Evolutionary conservation across 1,140 invertebrate species (phyloP).

Genomic region (Philaenus spumarius): DNA sequence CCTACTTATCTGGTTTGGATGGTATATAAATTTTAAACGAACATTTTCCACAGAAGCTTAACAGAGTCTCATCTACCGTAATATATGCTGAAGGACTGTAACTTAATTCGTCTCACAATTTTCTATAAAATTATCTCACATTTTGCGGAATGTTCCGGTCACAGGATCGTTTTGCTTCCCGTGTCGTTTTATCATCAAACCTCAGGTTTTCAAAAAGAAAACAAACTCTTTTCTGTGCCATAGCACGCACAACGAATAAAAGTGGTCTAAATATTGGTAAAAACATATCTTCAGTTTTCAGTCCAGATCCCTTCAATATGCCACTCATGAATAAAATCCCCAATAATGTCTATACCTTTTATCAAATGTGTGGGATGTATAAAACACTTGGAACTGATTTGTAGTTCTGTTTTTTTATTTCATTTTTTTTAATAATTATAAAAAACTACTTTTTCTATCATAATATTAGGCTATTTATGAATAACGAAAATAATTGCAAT

Average conservation of each 20-base stretch:
- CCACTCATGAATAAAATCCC: background rate
- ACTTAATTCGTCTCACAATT: slow-evolving; percentile 29
- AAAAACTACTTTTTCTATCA: background rate
- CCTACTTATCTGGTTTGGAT: slow-evolving; percentile 36
- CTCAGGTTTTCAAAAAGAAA: slow-evolving; percentile 11
- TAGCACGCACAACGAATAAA: background rate
- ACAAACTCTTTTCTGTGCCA: background rate
- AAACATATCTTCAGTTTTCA: background rate
- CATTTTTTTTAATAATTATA: background rate
- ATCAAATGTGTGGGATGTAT: background rate
- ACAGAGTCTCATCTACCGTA: slow-evolving; percentile 35
- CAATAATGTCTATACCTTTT: background rate
- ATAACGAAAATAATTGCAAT: no score
- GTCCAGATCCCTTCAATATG: background rate
- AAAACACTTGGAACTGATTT: background rate
- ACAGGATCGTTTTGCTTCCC: slow-evolving; percentile 20
- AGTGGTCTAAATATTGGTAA: background rate
- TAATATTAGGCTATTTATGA: no score
- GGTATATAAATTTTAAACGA: slow-evolving; percentile 28
- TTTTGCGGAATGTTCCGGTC: slow-evolving; percentile 26
- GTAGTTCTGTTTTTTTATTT: background rate
- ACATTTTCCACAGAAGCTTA: slow-evolving; percentile 38
- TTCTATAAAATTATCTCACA: slow-evolving; percentile 25
- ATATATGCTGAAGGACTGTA: slow-evolving; percentile 26
- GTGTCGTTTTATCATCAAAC: slow-evolving; percentile 34